Conservation (phyloP, 2,113 vertebrate species). For the Cariama cristata region DNA sequence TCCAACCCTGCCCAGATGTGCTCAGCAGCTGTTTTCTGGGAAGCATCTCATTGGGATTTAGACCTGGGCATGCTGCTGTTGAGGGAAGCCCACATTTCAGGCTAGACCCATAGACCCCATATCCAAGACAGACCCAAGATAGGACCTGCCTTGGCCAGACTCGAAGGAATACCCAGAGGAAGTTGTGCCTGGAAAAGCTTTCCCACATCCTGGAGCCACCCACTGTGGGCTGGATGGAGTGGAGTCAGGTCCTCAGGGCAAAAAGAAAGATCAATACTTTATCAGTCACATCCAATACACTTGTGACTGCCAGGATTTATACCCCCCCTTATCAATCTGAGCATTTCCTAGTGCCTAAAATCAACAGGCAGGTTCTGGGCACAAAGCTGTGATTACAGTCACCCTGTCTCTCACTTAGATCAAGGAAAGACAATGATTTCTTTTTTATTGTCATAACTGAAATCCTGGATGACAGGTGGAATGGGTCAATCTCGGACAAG, state of each 20-base stretch:
- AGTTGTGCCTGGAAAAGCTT: background rate
- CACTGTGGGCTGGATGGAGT: background rate
- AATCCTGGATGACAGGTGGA: background rate
- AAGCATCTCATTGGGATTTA: background rate
- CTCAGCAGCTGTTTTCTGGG: background rate
- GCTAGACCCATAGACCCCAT: background rate
- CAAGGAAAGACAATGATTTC: background rate
- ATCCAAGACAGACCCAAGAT: background rate
- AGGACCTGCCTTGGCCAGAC: background rate
- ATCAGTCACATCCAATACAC: background rate
- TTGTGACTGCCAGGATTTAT: background rate
- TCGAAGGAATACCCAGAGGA: rapidly evolving
- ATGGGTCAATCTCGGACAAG: background rate
- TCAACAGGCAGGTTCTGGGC: background rate
- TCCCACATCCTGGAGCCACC: background rate
- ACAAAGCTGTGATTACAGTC: background rate
- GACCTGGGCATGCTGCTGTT: background rate
- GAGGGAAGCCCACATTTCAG: background rate
- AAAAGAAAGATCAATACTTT: background rate
- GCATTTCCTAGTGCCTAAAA: background rate
- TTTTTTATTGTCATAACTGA: background rate
- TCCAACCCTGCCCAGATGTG: background rate
- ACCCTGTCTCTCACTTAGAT: background rate
- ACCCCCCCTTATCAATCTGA: background rate
- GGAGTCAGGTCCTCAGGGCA: background rate